Evolutionary conservation across 2,797 vertebrate species (phyloP), one percentile per base, ranked within the genome.

Genomic region (Spinus olivaceus): DNA sequence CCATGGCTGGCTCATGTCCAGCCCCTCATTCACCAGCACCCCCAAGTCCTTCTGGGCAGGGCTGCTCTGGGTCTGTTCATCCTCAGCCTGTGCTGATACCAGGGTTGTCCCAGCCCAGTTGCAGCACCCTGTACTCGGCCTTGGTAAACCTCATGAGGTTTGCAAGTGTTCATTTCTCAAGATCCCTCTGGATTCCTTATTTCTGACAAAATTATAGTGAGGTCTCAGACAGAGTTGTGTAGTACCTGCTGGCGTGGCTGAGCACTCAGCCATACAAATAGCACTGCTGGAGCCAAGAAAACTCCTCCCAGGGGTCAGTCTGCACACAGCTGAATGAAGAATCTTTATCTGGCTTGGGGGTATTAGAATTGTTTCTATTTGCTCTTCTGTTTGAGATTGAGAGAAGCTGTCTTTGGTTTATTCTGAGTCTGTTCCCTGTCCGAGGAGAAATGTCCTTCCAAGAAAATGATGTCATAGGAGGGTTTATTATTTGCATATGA

Each of bases 41-140:
- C 33, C 21, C 12, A 23, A 10, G 2, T 57, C 44, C 44, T 44
- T 37, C 51, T 44, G 0, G 0, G 12, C n/a, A 72, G 51, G 44
- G 28, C 51, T 50, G 13, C 44, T 49, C 35, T 37, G 9, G 3
- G 20, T 28, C 51, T 32, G 22, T 7, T 17, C 44, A n/a, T 86
- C 15, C 44, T 7, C 74, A 64, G n/a, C 27, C 37, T 57, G 37
- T 11, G 51, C 1, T 64, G 32, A 3, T 30, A 41, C 8, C 2
- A 5, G 32, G 35, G 15, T 12, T 79, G 27, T 10, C 20, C 32
- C 2, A 2, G 1, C 7, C 12, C 37, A 37, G 15, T 0, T 12
- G 3, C 41, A 47, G 41, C 33, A 54, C 28, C 23, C 49, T 5
- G 28, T 14, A 24, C 28, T 24, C 24, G 16, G 5, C 16, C 11